Percentiles rank a stretch among this genome's conserved stretches.
These are phyloP conservation scores for Diarsia rubi DNA, from an alignment of 2,888 invertebrate genomes.

Conservation along the genomic window DNA sequence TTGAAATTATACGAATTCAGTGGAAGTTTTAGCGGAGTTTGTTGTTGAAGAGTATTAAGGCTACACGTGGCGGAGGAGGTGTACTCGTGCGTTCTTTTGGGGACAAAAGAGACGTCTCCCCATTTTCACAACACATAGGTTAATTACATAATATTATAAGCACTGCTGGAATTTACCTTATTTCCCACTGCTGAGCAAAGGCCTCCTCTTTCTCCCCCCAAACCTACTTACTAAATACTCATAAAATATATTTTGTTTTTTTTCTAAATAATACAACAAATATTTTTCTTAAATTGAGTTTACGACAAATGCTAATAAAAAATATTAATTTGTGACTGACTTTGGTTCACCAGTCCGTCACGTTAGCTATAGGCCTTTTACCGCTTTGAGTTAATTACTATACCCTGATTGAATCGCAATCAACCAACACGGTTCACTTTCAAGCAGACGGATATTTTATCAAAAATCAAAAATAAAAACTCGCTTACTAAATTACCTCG, in stretches of 20 bases:
- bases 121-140: neutral
- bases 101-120: neutral
- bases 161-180: neutral
- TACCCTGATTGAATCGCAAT: neutral
- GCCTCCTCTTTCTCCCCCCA: too few species aligned
- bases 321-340: neutral
- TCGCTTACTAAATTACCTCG: constrained; percentile 29
- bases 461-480: constrained; percentile 23
- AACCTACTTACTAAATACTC: too few species aligned
- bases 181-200: too few species aligned
- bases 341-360: neutral
- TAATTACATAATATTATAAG: neutral
- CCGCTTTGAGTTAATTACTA: neutral
- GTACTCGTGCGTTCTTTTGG: constrained; percentile 37
- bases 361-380: neutral
- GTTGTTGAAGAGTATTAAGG: constrained; percentile 15
- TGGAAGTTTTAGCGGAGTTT: constrained; percentile 27
- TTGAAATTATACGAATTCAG: constrained; percentile 2
- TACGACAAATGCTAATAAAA: neutral
- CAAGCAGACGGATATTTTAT: neutral
- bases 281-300: neutral
- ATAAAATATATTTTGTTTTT: too few species aligned
- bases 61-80: constrained; percentile 1
- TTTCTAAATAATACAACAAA: neutral
- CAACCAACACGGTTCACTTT: constrained; percentile 11